Conservation (phyloP, 2,113 vertebrate genomes). For the Otus sunia region DNA sequence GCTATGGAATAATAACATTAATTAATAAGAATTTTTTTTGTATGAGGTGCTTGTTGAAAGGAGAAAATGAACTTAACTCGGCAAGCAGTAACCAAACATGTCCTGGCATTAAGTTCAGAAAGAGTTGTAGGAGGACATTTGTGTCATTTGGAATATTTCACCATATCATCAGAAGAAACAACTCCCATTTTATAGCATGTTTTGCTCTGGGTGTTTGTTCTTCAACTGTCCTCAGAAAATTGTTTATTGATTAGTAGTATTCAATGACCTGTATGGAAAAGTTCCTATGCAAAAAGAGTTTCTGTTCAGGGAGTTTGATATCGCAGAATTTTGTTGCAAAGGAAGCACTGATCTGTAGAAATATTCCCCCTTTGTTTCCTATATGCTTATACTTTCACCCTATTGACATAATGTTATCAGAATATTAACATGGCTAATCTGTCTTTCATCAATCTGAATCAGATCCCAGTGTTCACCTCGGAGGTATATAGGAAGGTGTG, state of each 20-base stretch:
- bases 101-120: slow-evolving; percentile 20
- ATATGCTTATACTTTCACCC: background rate
- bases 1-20: slow-evolving; percentile 33
- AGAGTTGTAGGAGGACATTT: slow-evolving; percentile 11
- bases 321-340: background rate
- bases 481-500: background rate
- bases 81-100: background rate
- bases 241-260: background rate
- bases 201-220: background rate
- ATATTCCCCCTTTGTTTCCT: background rate
- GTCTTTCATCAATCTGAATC: slow-evolving; percentile 1
- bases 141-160: slow-evolving; percentile 4
- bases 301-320: background rate
- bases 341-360: background rate
- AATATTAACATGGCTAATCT: slow-evolving; percentile 1
- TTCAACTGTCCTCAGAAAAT: background rate
- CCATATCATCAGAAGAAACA: background rate
- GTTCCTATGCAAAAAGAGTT: background rate
- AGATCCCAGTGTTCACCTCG: background rate
- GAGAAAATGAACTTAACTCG: background rate
- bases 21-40: slow-evolving; percentile 29
- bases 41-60: slow-evolving; percentile 23
- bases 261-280: background rate
- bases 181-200: background rate
- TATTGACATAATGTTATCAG: background rate